Evolutionary conservation across 2,797 vertebrate species (phyloP).

Genomic region (Scolopax bukidnonensis): DNA sequence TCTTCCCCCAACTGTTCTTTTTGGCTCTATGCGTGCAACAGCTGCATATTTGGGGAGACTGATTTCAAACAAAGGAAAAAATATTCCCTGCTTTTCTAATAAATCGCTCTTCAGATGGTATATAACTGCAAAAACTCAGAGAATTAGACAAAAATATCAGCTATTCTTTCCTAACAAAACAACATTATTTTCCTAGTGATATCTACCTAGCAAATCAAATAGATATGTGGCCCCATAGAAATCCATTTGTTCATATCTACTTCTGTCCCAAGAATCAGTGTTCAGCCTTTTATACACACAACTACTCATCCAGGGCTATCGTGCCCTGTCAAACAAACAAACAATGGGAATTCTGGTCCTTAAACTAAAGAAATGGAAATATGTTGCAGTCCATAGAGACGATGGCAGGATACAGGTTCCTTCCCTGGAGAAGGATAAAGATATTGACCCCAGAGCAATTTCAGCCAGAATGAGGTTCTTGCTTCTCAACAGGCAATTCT

Average conservation of each 20-base stretch:
- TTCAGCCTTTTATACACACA: background rate
- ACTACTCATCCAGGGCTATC: background rate
- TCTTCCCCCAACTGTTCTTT: slow-evolving; percentile 27
- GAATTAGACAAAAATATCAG: background rate
- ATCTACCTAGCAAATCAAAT: background rate
- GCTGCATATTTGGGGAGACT: background rate
- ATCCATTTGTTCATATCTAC: background rate
- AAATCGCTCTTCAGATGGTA: background rate
- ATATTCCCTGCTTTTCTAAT: background rate
- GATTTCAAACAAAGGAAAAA: background rate
- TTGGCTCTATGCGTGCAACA: background rate
- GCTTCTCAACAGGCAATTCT: slow-evolving; percentile 34
- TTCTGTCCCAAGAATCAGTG: background rate
- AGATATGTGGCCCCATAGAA: background rate
- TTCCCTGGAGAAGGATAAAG: background rate
- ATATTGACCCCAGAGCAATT: slow-evolving; percentile 9
- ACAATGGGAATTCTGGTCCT: background rate
- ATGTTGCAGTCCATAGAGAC: accelerated
- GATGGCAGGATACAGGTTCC: background rate
- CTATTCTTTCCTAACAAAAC: background rate
- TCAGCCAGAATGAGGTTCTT: background rate
- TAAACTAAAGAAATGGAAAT: background rate
- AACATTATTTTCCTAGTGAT: background rate
- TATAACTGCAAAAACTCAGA: background rate
- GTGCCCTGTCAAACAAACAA: background rate